phyloP scores from a whole-genome alignment of 2,113 vertebrate genomes.

The Ovibos moschatus region DNA sequence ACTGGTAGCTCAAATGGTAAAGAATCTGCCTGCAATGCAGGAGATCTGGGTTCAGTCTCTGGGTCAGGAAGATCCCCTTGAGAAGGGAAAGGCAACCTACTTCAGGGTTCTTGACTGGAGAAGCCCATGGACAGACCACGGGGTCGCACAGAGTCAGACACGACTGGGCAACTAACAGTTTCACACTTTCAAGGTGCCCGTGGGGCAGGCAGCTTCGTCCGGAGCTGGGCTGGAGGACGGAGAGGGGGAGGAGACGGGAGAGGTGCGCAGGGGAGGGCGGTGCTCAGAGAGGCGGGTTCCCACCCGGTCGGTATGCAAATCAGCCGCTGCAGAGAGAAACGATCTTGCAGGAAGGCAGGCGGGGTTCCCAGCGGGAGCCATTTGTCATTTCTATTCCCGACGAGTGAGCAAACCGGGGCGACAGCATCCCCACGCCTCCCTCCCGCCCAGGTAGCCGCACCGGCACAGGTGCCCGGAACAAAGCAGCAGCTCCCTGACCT shows the following conservation, averaged over 20 bases:
- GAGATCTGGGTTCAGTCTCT: background rate
- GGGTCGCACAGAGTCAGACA: background rate
- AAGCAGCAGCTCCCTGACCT: background rate
- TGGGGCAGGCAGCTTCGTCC: rapidly evolving
- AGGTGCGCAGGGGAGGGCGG: background rate
- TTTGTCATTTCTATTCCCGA: conserved; percentile 48
- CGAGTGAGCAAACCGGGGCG: rapidly evolving
- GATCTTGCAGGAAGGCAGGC: conserved; percentile 13
- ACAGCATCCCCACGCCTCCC: background rate
- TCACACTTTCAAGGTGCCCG: background rate
- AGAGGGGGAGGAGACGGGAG: background rate
- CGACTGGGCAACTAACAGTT: background rate
- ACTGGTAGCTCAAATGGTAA: background rate
- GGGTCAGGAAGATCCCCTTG: background rate
- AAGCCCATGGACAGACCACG: background rate
- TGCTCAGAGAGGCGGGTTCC: background rate
- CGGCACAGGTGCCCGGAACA: background rate
- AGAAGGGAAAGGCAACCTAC: background rate
- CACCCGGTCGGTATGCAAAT: conserved; percentile 30
- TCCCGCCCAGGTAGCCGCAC: background rate
- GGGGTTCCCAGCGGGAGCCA: conserved; percentile 46
- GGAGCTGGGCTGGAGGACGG: background rate
- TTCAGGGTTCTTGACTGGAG: background rate
- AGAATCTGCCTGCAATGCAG: background rate
- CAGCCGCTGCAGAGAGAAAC: background rate